phyloP scores from a whole-genome alignment of 1,140 invertebrate genomes.

The Rhyzopertha dominica region DNA sequence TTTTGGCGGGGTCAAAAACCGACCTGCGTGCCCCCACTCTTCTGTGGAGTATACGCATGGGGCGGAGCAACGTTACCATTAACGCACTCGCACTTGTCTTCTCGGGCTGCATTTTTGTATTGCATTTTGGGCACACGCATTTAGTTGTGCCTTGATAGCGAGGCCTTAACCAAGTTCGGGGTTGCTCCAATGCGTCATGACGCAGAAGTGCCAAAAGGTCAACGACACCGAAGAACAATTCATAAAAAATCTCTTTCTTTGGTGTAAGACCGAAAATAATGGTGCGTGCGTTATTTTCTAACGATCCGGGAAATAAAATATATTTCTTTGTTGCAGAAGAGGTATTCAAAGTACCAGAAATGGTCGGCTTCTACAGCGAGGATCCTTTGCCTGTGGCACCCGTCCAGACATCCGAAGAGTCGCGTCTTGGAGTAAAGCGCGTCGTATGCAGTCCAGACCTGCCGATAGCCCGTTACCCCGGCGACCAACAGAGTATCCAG shows the following conservation, averaged over 20 bases:
- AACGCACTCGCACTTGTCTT: conserved; percentile 25
- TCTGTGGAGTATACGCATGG: conserved; percentile 37
- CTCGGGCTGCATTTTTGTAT: conserved; percentile 11
- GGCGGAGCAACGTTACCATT: conserved; percentile 31
- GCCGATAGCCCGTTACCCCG: conserved; percentile 25
- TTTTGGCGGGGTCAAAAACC: conserved; percentile 41
- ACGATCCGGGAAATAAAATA: no score
- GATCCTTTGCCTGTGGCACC: conserved; percentile 36
- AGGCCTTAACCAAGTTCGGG: conserved; percentile 7
- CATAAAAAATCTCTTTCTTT: conserved; percentile 29
- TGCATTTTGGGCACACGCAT: neutral
- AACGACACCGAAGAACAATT: conserved; percentile 26
- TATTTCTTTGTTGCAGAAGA: conserved; percentile 41
- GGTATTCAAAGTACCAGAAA: conserved; percentile 42
- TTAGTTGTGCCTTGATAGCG: conserved; percentile 7
- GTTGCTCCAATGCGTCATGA: conserved; percentile 3
- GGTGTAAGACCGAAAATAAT: conserved; percentile 27
- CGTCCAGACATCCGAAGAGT: conserved; percentile 32
- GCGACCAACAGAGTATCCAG: conserved; percentile 33
- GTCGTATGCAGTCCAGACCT: conserved; percentile 44
- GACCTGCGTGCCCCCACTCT: conserved; percentile 23
- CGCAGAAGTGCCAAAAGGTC: conserved; percentile 13
- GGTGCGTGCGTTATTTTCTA: conserved; percentile 28
- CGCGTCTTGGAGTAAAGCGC: conserved; percentile 36
- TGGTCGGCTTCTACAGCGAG: conserved; percentile 46